phyloP scores from a whole-genome alignment of 1,140 invertebrate genomes.

The Drosophila mojavensis region DNA sequence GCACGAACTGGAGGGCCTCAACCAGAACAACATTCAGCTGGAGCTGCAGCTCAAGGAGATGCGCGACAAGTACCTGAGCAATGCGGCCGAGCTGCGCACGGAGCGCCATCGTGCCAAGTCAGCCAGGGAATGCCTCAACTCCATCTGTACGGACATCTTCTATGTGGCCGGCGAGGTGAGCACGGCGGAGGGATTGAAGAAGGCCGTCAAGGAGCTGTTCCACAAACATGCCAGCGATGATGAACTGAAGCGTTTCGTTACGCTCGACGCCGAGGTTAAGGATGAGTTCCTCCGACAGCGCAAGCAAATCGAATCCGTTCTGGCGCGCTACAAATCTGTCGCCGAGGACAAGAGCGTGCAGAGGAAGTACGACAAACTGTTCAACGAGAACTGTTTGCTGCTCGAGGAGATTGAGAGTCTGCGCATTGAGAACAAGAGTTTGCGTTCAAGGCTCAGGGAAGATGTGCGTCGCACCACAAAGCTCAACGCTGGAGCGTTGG shows the following conservation, averaged over 20 bases:
- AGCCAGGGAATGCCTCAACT: conserved; percentile 88
- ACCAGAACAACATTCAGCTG: conserved; percentile 87
- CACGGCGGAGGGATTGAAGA: conserved; percentile 90
- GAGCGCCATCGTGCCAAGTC: conserved; percentile 87
- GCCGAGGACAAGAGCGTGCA: conserved; percentile 62
- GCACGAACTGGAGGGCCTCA: conserved; percentile 87
- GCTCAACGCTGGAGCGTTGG: too few species aligned
- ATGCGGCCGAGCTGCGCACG: conserved; percentile 88
- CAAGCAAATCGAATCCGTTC: conserved; percentile 90
- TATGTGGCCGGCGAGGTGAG: conserved; percentile 90
- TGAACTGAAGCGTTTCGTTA: conserved; percentile 87
- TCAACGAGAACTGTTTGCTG: conserved; percentile 90
- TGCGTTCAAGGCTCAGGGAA: conserved; percentile 50
- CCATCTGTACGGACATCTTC: conserved; percentile 92
- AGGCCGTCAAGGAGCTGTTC: conserved; percentile 87
- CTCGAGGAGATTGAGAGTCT: conserved; percentile 86
- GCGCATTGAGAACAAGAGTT: conserved; percentile 49
- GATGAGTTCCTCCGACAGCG: conserved; percentile 92
- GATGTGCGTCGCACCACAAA: conserved; percentile 40
- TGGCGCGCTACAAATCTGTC: conserved; percentile 85
- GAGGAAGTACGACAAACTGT: conserved; percentile 73
- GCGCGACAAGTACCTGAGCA: conserved; percentile 89
- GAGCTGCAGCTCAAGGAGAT: conserved; percentile 90
- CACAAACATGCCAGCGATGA: conserved; percentile 88
- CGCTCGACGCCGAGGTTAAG: conserved; percentile 89